Evolutionary conservation across 2,888 invertebrate genomes (phyloP).

Genomic region (Zygogramma bicolorata): DNA sequence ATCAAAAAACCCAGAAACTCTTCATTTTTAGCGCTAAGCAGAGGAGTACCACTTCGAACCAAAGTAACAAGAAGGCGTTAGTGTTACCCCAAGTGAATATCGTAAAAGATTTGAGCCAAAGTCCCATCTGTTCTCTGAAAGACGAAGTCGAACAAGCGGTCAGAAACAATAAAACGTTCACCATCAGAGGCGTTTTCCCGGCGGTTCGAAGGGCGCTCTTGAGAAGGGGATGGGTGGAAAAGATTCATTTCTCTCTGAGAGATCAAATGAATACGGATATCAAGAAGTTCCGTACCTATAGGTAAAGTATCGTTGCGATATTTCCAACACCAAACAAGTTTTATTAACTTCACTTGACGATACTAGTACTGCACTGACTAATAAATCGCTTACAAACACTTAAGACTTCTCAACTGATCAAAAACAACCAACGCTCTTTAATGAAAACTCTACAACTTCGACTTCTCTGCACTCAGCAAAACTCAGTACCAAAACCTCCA

Average conservation of each 20-base stretch:
- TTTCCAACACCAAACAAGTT: too few species aligned
- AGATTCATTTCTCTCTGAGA: constrained; percentile 67
- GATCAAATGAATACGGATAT: constrained; percentile 54
- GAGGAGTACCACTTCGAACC: neutral
- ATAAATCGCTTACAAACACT: too few species aligned
- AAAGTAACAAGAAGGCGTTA: neutral
- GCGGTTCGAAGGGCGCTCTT: constrained; percentile 72
- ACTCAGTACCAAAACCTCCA: too few species aligned
- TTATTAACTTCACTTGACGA: too few species aligned
- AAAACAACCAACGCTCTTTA: too few species aligned
- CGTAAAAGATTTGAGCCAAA: constrained; percentile 26
- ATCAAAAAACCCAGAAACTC: neutral
- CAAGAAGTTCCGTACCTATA: constrained; percentile 48
- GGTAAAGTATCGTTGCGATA: too few species aligned
- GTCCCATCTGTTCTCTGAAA: constrained; percentile 60
- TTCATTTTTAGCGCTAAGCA: neutral
- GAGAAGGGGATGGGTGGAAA: constrained; percentile 82
- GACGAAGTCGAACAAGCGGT: constrained; percentile 68
- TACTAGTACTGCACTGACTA: too few species aligned
- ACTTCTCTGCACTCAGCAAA: too few species aligned
- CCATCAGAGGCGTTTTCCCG: constrained; percentile 69
- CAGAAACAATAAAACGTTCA: constrained; percentile 69
- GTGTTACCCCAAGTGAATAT: neutral
- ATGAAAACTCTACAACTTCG: too few species aligned
- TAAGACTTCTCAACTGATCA: too few species aligned